Evolutionary conservation across 2,797 vertebrate genomes (phyloP).

Genomic region (Petrocephalus schoutedeni): DNA sequence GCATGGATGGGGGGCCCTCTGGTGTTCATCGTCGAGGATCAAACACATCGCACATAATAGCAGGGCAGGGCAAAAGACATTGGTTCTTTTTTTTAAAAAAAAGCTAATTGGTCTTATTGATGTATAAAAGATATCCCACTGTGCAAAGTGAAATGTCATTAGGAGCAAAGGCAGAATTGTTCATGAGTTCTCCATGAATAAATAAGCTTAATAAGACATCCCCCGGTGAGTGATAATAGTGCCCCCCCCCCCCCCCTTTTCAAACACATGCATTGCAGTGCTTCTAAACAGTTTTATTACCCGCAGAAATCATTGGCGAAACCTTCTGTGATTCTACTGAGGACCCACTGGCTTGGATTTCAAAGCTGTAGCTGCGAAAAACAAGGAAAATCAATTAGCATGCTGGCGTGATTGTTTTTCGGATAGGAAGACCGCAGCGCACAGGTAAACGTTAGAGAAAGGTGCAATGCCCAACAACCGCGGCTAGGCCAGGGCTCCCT

Average conservation of each 20-base stretch:
- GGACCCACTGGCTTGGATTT: slow-evolving; percentile 33
- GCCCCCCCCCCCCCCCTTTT: slow-evolving; percentile 63
- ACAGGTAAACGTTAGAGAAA: not conserved
- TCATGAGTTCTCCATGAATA: slow-evolving; percentile 86
- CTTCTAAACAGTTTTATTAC: slow-evolving; percentile 62
- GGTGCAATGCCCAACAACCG: not conserved
- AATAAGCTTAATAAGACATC: slow-evolving; percentile 92
- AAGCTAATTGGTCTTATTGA: slow-evolving; percentile 99
- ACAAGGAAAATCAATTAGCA: slow-evolving; percentile 52
- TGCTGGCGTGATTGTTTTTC: slow-evolving; percentile 41
- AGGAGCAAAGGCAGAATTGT: slow-evolving; percentile 95
- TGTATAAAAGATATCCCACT: slow-evolving; percentile 96
- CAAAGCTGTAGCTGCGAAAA: slow-evolving; percentile 48
- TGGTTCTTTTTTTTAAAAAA: slow-evolving; percentile 79
- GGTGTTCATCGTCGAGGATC: slow-evolving; percentile 52
- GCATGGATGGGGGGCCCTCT: slow-evolving; percentile 64
- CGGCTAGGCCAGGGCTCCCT: no score
- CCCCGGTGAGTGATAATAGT: slow-evolving; percentile 81
- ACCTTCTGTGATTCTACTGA: slow-evolving; percentile 7
- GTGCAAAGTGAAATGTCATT: slow-evolving; percentile 95
- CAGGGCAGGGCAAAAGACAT: slow-evolving; percentile 73
- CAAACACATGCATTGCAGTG: slow-evolving; percentile 55
- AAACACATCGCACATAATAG: slow-evolving; percentile 25
- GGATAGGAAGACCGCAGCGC: not conserved
- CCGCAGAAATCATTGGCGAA: slow-evolving; percentile 48